Conservation (phyloP, 2,113 vertebrate species). For the Ciconia maguari region DNA sequence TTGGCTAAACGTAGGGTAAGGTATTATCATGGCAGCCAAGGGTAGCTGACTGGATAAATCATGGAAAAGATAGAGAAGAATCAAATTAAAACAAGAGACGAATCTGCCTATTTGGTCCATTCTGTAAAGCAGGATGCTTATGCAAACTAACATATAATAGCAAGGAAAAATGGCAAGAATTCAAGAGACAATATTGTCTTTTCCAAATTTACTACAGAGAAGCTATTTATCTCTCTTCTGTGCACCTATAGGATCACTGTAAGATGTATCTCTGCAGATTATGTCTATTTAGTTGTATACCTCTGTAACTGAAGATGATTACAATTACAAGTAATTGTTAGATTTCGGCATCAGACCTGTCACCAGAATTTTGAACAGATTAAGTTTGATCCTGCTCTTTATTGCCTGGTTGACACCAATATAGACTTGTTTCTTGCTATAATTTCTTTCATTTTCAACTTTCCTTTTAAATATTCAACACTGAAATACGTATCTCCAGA, state of each 20-base stretch:
- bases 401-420: neutral
- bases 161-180: slow-evolving; percentile 66
- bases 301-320: neutral
- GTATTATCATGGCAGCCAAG: neutral
- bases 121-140: slow-evolving; percentile 50
- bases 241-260: neutral
- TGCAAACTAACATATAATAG: slow-evolving; percentile 53
- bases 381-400: neutral
- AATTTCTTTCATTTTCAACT: neutral
- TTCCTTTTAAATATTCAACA: neutral
- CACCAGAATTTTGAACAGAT: neutral
- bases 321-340: neutral
- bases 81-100: slow-evolving; percentile 32
- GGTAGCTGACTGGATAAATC: neutral
- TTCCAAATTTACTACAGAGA: neutral
- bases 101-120: neutral
- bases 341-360: neutral
- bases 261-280: neutral
- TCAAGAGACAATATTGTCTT: slow-evolving; percentile 20
- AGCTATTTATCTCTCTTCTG: neutral
- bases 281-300: neutral
- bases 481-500: neutral
- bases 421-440: neutral
- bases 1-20: neutral
- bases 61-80: neutral